These are phyloP conservation scores for Gnathochromis pfefferi DNA, from an alignment of 2,113 vertebrate genomes.

Conservation along the genomic window DNA sequence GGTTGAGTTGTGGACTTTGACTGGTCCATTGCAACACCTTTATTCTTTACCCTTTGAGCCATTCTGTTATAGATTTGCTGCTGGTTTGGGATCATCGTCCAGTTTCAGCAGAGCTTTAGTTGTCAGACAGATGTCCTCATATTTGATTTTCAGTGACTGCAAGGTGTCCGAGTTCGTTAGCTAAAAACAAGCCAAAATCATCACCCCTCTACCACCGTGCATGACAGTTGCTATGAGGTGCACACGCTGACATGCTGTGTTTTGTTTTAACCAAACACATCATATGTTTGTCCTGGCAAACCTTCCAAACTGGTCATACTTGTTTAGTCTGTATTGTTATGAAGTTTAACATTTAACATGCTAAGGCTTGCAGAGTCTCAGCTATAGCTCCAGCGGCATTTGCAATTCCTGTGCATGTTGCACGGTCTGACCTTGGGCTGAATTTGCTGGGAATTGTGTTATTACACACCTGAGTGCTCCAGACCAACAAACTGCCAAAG, in stretches of 20 bases:
- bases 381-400: background rate
- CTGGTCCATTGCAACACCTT: background rate
- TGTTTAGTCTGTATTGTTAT: background rate
- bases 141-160: background rate
- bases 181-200: background rate
- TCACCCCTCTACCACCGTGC: background rate
- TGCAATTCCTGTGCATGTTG: background rate
- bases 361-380: background rate
- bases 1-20: background rate
- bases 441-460: background rate
- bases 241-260: background rate
- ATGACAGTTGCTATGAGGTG: background rate
- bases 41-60: background rate
- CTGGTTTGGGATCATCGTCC: background rate
- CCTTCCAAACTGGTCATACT: background rate
- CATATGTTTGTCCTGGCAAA: background rate
- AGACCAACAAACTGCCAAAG: background rate
- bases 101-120: background rate
- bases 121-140: background rate
- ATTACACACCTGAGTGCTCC: background rate
- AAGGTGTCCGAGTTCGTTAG: fast-evolving
- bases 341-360: background rate
- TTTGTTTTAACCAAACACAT: background rate
- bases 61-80: background rate
- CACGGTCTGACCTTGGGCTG: background rate